Conservation (phyloP, 1,140 invertebrate genomes). For the Drosophila azteca region DNA sequence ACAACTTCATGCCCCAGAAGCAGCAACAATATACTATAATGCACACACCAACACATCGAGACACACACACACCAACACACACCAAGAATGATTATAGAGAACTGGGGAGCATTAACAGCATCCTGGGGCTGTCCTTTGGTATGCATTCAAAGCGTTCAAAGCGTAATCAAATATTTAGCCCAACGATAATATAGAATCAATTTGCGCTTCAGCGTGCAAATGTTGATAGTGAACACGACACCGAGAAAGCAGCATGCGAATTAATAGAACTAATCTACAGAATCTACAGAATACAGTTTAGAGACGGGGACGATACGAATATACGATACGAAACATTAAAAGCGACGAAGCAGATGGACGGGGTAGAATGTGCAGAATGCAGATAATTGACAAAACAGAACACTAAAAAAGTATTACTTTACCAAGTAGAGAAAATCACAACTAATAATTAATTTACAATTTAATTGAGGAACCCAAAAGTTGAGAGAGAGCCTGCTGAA, state of each 20-base stretch:
- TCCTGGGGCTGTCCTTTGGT: slow-evolving; percentile 29
- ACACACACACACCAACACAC: slow-evolving; percentile 21
- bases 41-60: slow-evolving; percentile 27
- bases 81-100: slow-evolving; percentile 16
- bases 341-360: slow-evolving; percentile 10
- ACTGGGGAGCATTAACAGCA: neutral
- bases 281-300: slow-evolving; percentile 32
- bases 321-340: slow-evolving; percentile 20
- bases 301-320: slow-evolving; percentile 17
- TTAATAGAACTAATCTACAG: slow-evolving; percentile 70
- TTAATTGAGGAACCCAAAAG: slow-evolving; percentile 46
- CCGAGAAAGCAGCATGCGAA: slow-evolving; percentile 71
- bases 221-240: slow-evolving; percentile 72
- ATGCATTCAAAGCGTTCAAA: slow-evolving; percentile 39
- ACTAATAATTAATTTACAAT: slow-evolving; percentile 56
- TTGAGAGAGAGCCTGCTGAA: neutral
- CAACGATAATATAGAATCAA: slow-evolving; percentile 79
- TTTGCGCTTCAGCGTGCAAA: slow-evolving; percentile 68
- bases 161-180: slow-evolving; percentile 82
- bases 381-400: slow-evolving; percentile 51
- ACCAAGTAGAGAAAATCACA: slow-evolving; percentile 63
- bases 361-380: slow-evolving; percentile 49
- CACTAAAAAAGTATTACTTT: slow-evolving; percentile 76
- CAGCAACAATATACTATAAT: slow-evolving; percentile 30
- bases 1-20: slow-evolving; percentile 54